A percentile compares a stretch with the other conserved stretches of the same genome.
Conservation (phyloP, 1,140 invertebrate species). For the Atta texana region DNA sequence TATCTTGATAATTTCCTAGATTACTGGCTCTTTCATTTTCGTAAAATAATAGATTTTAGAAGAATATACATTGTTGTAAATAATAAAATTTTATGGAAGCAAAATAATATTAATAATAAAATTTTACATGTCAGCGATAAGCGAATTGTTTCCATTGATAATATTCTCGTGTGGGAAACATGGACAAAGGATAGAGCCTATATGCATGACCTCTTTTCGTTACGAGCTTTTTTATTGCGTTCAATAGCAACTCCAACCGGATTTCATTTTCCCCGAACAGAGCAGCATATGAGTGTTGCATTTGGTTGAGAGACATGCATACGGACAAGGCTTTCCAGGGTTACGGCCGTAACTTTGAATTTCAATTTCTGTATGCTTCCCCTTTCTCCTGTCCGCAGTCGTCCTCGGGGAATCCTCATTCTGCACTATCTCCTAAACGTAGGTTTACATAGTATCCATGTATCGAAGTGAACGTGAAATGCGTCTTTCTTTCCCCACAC, state of each 20-base stretch:
- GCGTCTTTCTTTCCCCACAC: not conserved
- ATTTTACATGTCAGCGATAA: not conserved
- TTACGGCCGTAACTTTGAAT: slow-evolving; percentile 65
- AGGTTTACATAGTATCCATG: slow-evolving; percentile 14
- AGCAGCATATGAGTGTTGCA: slow-evolving; percentile 21
- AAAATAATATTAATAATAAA: slow-evolving; percentile 49
- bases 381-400: slow-evolving; percentile 17
- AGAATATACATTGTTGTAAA: too few relatives aligned
- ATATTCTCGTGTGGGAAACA: not conserved
- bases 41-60: not conserved
- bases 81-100: not conserved
- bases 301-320: slow-evolving; percentile 45
- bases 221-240: slow-evolving; percentile 44
- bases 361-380: slow-evolving; percentile 48
- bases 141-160: not conserved
- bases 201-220: slow-evolving; percentile 39
- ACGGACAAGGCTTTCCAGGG: slow-evolving; percentile 41
- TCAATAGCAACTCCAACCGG: slow-evolving; percentile 25
- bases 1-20: not conserved
- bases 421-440: slow-evolving; percentile 27
- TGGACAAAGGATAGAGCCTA: not conserved
- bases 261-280: slow-evolving; percentile 47
- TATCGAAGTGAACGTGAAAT: slow-evolving; percentile 16
- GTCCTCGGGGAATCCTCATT: slow-evolving; percentile 13
- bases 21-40: not conserved